phyloP scores from a whole-genome alignment of 2,113 vertebrate genomes.

The Cinclus mexicanus region DNA sequence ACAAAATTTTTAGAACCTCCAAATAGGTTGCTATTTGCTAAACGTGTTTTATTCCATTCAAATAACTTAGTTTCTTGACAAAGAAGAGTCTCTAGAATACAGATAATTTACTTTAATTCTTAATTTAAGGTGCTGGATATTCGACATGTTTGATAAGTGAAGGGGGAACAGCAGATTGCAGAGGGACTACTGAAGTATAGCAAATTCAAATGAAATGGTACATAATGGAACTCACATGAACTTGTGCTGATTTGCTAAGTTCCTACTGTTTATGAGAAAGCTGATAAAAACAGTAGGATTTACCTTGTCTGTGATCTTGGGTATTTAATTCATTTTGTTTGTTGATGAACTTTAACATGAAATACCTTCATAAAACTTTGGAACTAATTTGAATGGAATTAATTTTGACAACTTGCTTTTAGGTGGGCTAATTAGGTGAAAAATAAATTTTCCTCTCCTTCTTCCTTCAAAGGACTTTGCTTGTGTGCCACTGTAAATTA shows the following conservation, averaged over 20 bases:
- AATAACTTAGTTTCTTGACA: neutral
- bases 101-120: neutral
- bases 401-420: neutral
- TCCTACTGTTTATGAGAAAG: neutral
- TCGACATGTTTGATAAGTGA: neutral
- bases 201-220: neutral
- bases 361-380: neutral
- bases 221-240: neutral
- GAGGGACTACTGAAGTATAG: neutral
- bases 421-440: neutral
- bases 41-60: neutral
- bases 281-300: neutral
- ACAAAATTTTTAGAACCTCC: neutral
- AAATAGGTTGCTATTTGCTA: neutral
- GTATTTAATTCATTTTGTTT: neutral
- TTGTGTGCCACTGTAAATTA: neutral
- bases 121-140: neutral
- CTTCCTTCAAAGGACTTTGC: neutral
- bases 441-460: neutral
- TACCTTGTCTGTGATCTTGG: neutral
- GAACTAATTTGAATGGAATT: neutral
- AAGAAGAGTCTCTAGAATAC: neutral
- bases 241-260: neutral
- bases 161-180: neutral
- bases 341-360: neutral